Percentiles rank a stretch among this genome's conserved stretches.
Conservation (phyloP, 2,797 vertebrate genomes). For the Spinus olivaceus region DNA sequence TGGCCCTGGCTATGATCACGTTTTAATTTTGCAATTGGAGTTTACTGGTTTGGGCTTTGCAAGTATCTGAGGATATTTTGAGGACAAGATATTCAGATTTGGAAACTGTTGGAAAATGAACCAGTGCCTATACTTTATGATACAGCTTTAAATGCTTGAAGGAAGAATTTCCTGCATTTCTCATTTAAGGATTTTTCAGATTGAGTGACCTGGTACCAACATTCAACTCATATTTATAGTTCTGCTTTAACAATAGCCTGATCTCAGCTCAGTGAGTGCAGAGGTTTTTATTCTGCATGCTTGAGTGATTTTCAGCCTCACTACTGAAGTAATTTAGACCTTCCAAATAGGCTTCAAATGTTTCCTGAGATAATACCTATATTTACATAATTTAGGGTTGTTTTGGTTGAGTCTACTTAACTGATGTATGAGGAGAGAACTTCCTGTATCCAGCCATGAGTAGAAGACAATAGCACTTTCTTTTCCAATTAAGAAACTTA, state of each 20-base stretch:
- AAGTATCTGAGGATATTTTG: neutral
- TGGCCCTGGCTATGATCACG: neutral
- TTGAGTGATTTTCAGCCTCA: neutral
- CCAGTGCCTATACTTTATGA: neutral
- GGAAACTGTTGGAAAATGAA: neutral
- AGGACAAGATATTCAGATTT: neutral
- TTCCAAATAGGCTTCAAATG: neutral
- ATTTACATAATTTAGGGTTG: neutral
- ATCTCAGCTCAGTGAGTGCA: neutral
- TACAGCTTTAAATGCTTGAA: neutral
- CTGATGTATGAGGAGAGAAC: neutral
- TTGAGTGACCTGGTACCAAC: neutral
- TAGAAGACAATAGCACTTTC: neutral
- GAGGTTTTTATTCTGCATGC: neutral
- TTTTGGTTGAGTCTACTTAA: neutral
- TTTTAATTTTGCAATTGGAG: neutral
- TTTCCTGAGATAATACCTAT: neutral
- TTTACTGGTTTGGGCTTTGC: neutral
- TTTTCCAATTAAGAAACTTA: neutral
- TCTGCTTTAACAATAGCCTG: neutral
- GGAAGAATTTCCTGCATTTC: neutral
- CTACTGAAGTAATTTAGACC: neutral
- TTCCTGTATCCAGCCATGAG: neutral
- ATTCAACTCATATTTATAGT: neutral
- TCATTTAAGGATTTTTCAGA: neutral